Conservation (phyloP, 2,888 invertebrate species). For the Melolontha melolontha region DNA sequence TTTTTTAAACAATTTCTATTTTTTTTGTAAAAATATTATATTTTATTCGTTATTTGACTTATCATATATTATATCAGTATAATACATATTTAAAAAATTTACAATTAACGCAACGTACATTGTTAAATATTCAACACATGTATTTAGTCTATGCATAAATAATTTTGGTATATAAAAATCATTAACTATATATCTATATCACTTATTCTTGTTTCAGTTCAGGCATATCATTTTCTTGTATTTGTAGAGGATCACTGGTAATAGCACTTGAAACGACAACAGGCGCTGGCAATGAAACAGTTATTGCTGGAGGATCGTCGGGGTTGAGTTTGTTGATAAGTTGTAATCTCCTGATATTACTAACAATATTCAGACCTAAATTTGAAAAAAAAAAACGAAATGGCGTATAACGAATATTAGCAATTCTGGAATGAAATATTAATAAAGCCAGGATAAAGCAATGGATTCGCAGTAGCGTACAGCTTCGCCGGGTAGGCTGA, state of each 20-base stretch:
- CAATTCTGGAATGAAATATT: too few relatives aligned
- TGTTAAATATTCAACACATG: constrained; percentile 6
- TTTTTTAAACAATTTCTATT: too few relatives aligned
- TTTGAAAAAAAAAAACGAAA: constrained; percentile 9
- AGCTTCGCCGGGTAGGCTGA: too few relatives aligned
- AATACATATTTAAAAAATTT: constrained; percentile 15
- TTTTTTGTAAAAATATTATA: too few relatives aligned
- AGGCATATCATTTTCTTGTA: constrained; percentile 13
- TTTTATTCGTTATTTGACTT: too few relatives aligned
- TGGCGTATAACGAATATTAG: not conserved
- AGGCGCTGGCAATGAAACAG: constrained; percentile 38
- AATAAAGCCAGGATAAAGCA: too few relatives aligned
- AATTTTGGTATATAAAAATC: constrained; percentile 14
- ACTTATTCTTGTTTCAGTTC: constrained; percentile 26
- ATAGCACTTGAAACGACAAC: constrained; percentile 17
- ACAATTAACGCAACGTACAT: constrained; percentile 10
- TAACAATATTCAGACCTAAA: constrained; percentile 63
- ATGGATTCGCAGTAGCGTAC: too few relatives aligned
- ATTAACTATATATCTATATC: not conserved
- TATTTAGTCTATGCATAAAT: constrained; percentile 18
- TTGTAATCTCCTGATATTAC: constrained; percentile 63
- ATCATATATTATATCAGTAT: not conserved
- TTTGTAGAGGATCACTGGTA: constrained; percentile 11
- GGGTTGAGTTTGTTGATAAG: constrained; percentile 55
- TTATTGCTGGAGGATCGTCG: constrained; percentile 58